Conservation (phyloP, 2,797 vertebrate species). For the Nyctibius grandis region DNA sequence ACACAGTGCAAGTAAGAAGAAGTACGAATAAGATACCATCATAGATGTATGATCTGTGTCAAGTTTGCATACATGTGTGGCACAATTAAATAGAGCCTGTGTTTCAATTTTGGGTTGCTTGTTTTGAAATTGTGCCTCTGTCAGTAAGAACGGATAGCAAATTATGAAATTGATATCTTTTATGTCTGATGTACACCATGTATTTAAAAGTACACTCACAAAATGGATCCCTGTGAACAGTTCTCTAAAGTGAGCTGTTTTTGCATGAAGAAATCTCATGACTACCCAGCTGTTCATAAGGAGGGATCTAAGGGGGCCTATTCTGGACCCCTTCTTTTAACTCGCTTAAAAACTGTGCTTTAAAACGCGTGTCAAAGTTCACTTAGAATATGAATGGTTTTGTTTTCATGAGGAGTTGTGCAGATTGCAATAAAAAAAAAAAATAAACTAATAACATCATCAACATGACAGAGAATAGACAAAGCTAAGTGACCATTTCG, state of each 20-base stretch:
- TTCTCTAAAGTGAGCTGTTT: not conserved
- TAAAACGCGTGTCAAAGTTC: not conserved
- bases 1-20: not conserved
- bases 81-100: not conserved
- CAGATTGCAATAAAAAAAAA: not conserved
- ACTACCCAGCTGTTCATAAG: accelerated
- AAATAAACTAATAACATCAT: not conserved
- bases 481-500: not conserved
- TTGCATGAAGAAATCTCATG: not conserved
- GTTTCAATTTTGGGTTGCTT: not conserved
- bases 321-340: not conserved
- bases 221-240: accelerated
- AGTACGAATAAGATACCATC: not conserved
- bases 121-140: not conserved
- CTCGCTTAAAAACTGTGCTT: not conserved
- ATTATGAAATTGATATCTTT: not conserved
- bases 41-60: not conserved
- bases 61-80: not conserved
- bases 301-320: not conserved
- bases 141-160: not conserved
- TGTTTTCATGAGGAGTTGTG: not conserved
- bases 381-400: not conserved
- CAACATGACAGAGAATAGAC: not conserved
- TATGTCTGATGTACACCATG: not conserved
- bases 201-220: not conserved